Percentiles rank a stretch among this genome's conserved stretches.
Evolutionary conservation across 1,140 invertebrate species (phyloP).

Genomic region (Orius insidiosus): DNA sequence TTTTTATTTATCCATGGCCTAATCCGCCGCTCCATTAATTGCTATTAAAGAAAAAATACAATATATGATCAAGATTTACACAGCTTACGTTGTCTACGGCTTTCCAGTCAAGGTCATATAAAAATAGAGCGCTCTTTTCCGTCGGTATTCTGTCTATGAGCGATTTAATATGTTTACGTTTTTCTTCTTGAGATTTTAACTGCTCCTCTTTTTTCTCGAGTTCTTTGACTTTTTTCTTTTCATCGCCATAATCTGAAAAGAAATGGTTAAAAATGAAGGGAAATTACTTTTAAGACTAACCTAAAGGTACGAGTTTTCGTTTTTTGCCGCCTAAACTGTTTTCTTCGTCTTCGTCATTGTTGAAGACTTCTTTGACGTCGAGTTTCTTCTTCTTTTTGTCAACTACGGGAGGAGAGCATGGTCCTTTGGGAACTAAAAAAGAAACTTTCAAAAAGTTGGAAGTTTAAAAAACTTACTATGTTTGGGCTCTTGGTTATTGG

Average conservation of each 20-base stretch:
- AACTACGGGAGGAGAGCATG: not conserved
- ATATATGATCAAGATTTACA: constrained; percentile 8
- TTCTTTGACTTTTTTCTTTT: constrained; percentile 38
- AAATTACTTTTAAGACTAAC: constrained; percentile 25
- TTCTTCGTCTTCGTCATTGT: constrained; percentile 69
- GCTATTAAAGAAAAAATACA: constrained; percentile 29
- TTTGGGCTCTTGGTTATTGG: constrained; percentile 2
- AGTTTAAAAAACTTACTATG: not conserved
- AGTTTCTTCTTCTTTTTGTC: constrained; percentile 50
- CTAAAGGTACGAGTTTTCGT: constrained; percentile 67
- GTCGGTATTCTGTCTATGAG: constrained; percentile 98
- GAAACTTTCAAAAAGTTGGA: not conserved
- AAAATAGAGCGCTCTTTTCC: constrained; percentile 88
- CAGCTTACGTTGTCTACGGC: constrained; percentile 57
- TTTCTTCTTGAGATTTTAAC: constrained; percentile 75
- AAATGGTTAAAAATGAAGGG: constrained; percentile 8
- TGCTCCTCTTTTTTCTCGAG: constrained; percentile 47
- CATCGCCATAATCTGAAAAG: constrained; percentile 43
- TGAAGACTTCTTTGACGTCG: constrained; percentile 78
- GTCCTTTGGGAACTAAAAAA: constrained; percentile 2
- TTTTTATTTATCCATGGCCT: constrained; percentile 99
- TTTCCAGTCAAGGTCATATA: constrained; percentile 80
- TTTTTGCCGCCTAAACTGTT: constrained; percentile 38
- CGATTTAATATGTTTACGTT: constrained; percentile 86
- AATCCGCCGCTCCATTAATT: constrained; percentile 90